A percentile compares a stretch with the other conserved stretches of the same genome.
These are phyloP conservation scores for Rhyzopertha dominica DNA, from an alignment of 1,140 invertebrate genomes.

Conservation along the genomic window DNA sequence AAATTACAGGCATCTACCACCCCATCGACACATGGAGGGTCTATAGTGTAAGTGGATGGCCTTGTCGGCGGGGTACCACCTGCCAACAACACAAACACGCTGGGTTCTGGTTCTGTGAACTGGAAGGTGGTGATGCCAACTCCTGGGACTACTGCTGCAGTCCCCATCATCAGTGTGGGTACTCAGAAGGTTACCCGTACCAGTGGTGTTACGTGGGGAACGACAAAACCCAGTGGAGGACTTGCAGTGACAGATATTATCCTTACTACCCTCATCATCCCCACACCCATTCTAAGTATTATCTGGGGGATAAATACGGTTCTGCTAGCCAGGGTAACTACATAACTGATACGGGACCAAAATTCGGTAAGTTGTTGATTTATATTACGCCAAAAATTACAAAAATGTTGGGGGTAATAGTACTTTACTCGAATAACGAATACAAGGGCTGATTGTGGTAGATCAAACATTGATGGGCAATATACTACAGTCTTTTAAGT, in stretches of 20 bases:
- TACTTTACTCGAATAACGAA: no score
- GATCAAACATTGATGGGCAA: no score
- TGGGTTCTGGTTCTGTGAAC: constrained; percentile 73
- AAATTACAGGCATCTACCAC: constrained; percentile 20
- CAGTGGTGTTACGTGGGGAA: constrained; percentile 78
- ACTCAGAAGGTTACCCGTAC: constrained; percentile 68
- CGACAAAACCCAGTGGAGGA: constrained; percentile 69
- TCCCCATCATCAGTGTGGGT: constrained; percentile 74
- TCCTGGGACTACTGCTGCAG: constrained; percentile 79
- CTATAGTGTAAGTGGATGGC: constrained; percentile 72
- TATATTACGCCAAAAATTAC: background rate
- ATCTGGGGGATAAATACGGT: constrained; percentile 3
- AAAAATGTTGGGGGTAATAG: no score
- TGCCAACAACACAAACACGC: constrained; percentile 66
- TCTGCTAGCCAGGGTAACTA: constrained; percentile 5
- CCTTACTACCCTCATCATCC: constrained; percentile 47
- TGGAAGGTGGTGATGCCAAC: constrained; percentile 62
- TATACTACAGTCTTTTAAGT: no score
- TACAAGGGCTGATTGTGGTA: no score
- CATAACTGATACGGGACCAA: constrained; percentile 3
- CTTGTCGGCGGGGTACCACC: constrained; percentile 63
- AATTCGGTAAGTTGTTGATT: background rate
- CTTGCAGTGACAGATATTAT: constrained; percentile 74
- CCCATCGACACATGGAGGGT: constrained; percentile 53
- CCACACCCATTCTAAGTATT: constrained; percentile 2